Base-by-base conservation (phyloP, 2,797 vertebrate species). In the Microctenopoma lineatum region DNA sequence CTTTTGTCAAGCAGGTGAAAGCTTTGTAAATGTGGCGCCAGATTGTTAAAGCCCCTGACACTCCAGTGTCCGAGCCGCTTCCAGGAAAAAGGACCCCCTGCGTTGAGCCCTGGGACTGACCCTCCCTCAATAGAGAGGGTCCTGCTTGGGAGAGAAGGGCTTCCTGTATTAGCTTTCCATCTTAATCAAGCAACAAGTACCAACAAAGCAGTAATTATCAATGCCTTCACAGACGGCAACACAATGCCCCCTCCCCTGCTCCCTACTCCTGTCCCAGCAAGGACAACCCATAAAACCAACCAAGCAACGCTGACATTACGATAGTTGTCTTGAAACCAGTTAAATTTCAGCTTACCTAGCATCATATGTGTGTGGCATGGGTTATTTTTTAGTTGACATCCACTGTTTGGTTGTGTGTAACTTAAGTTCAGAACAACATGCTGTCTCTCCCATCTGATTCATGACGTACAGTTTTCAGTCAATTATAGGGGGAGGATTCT, bases 1-100 rank as follows among this genome's bases (percentile, higher is more conserved):
- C 90, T 86, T 94, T 95, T 94, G 94, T 95, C 89, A 81, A 87
- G 90, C 92, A 94, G 93, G 93, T 93, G 92, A 94, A 93, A 87
- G 92, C 93, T 94, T 95, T 95, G 92, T 92, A 91, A 94, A 93
- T 89, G 91, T 93, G 94, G 94, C 94, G 94, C 94, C 94, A 90
- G 93, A 92, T 94, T 91, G 92, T 94, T 94, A 93, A 94, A 94
- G 91, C 90, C 90, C 86, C 92, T 91, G 93, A 94, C 94, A 93
- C 94, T 93, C 92, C 84, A 83, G 90, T 93, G 92, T 94, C 90
- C 87, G 73, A 88, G 90, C 75, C 74, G 89, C 90, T 94, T 94
- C 92, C 83, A 92, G 90, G 92, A 94, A 93, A 91, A 92, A 87
- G 89, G 92, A 92, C 92, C 93, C 90, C 93, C 93, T 94, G 91